phyloP scores from a whole-genome alignment of 2,888 invertebrate species.

The Cheilosia pagana region DNA sequence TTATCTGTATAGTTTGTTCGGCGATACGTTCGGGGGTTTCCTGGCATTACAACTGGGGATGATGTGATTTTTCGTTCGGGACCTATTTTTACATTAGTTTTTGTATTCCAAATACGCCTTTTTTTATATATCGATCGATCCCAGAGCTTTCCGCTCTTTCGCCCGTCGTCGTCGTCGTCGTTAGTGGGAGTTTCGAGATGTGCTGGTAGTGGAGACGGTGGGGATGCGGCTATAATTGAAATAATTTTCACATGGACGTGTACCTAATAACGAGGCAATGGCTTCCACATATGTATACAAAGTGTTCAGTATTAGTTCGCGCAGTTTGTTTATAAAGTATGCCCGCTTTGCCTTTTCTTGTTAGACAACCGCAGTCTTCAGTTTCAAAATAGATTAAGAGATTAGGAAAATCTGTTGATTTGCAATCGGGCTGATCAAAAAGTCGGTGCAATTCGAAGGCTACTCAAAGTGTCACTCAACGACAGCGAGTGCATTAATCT shows the following conservation, averaged over 20 bases:
- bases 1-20: neutral
- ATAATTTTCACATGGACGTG: constrained; percentile 59
- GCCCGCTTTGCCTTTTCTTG: constrained; percentile 41
- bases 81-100: constrained; percentile 54
- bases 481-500: constrained; percentile 69
- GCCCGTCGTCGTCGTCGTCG: constrained; percentile 20
- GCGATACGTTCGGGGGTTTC: constrained; percentile 19
- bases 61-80: constrained; percentile 42
- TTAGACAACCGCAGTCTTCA: constrained; percentile 31
- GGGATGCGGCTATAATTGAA: constrained; percentile 58
- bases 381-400: constrained; percentile 1
- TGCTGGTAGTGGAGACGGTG: constrained; percentile 31
- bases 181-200: constrained; percentile 34
- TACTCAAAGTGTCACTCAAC: constrained; percentile 59
- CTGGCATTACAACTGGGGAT: constrained; percentile 37
- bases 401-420: constrained; percentile 34
- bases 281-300: constrained; percentile 52
- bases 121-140: constrained; percentile 73
- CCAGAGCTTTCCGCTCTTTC: constrained; percentile 66
- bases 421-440: constrained; percentile 2
- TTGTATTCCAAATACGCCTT: constrained; percentile 68
- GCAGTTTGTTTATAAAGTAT: constrained; percentile 67
- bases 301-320: constrained; percentile 44
- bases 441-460: constrained; percentile 17
- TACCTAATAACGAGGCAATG: constrained; percentile 57